phyloP scores from a whole-genome alignment of 64 coral and sea anemone species.

The Actinia equina region DNA sequence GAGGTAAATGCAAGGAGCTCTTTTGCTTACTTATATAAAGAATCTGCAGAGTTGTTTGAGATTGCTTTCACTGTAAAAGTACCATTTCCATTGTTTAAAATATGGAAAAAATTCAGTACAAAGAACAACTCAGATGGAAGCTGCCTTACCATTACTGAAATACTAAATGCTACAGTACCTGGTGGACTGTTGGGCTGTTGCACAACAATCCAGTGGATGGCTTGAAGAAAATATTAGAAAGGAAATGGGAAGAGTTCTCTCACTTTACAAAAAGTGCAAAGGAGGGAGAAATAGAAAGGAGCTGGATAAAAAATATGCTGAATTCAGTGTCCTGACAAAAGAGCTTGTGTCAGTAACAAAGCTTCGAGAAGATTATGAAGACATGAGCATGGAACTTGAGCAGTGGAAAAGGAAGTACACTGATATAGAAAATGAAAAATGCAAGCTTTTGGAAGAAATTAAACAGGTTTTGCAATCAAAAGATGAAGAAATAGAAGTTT shows the following conservation, averaged over 20 bases:
- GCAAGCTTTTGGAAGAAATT: slow-evolving; percentile 34
- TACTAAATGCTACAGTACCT: slow-evolving; percentile 44
- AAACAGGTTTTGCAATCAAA: slow-evolving; percentile 21
- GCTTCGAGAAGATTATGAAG: slow-evolving; percentile 22
- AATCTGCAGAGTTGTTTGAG: slow-evolving; percentile 11
- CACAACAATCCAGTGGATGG: not conserved
- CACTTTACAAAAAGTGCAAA: slow-evolving; percentile 19
- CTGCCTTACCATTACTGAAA: slow-evolving; percentile 14
- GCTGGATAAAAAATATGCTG: slow-evolving; percentile 28
- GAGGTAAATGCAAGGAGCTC: not conserved
- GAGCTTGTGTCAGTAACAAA: slow-evolving; percentile 23
- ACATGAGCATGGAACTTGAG: not conserved
- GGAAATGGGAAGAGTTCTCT: slow-evolving; percentile 14
- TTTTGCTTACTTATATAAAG: not conserved
- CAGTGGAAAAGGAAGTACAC: slow-evolving; percentile 14
- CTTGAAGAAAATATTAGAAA: slow-evolving; percentile 36
- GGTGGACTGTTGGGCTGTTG: slow-evolving; percentile 27
- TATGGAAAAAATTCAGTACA: slow-evolving; percentile 31
- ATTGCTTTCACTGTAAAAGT: slow-evolving; percentile 41
- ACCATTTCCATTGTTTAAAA: slow-evolving; percentile 29
- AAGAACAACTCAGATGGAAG: slow-evolving; percentile 27
- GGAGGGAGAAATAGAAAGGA: slow-evolving; percentile 27
- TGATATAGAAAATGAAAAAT: slow-evolving; percentile 24
- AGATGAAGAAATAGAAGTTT: slow-evolving; percentile 38
- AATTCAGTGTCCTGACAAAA: slow-evolving; percentile 29